Conservation (phyloP, 1,140 invertebrate genomes). For the Euborellia annulipes region DNA sequence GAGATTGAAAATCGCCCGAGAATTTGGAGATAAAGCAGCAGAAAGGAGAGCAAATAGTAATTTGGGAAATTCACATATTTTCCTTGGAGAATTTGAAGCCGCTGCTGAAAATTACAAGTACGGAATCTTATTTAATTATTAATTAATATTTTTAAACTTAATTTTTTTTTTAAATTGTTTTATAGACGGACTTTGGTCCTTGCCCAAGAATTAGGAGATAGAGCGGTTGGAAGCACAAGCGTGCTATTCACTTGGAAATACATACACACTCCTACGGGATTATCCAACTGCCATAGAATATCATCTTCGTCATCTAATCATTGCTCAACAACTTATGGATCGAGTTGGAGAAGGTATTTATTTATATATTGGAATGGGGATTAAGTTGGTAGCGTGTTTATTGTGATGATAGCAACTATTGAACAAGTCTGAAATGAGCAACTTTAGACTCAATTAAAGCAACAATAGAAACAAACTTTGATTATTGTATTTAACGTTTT, state of each 20-base stretch:
- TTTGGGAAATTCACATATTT: conserved; percentile 94
- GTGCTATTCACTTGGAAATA: conserved; percentile 93
- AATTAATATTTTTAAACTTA: conserved; percentile 2
- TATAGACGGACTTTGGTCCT: conserved; percentile 64
- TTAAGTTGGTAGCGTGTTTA: too few species aligned
- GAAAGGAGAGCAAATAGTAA: conserved; percentile 92
- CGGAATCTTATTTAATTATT: conserved; percentile 19
- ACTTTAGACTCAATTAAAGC: too few species aligned
- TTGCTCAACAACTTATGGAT: conserved; percentile 81
- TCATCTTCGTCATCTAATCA: conserved; percentile 78
- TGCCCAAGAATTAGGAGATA: conserved; percentile 74
- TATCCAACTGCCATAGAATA: conserved; percentile 85
- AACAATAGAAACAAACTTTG: not conserved
- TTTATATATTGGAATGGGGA: too few species aligned
- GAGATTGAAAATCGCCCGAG: conserved; percentile 78
- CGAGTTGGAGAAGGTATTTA: conserved; percentile 59
- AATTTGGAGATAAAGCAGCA: conserved; percentile 88
- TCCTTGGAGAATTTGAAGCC: conserved; percentile 88
- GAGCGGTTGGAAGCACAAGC: conserved; percentile 92
- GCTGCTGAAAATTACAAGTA: conserved; percentile 94
- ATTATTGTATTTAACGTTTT: too few species aligned
- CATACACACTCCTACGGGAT: conserved; percentile 86
- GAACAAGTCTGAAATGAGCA: too few species aligned
- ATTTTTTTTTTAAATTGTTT: conserved; percentile 11
- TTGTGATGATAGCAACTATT: too few species aligned